A percentile compares a stretch with the other conserved stretches of the same genome.
Conservation (phyloP, 2,797 vertebrate genomes). For the Notolabrus celidotus region DNA sequence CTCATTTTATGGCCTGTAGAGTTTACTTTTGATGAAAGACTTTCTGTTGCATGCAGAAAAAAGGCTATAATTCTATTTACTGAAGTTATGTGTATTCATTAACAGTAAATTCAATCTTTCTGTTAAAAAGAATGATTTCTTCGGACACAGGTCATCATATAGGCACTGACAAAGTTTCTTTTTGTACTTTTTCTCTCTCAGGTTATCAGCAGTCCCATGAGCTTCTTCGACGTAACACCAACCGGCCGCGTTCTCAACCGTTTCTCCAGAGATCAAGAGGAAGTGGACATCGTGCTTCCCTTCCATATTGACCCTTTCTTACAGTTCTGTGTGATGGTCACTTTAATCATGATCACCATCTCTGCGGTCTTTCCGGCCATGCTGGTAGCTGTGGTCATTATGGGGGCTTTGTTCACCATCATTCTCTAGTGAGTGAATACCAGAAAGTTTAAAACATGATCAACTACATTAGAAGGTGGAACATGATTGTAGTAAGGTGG, state of each 20-base stretch:
- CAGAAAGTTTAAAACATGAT: too few relatives aligned
- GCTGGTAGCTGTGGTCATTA: slow-evolving; percentile 73
- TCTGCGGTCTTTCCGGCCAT: slow-evolving; percentile 82
- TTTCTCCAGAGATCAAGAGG: slow-evolving; percentile 90
- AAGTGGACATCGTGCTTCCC: slow-evolving; percentile 84
- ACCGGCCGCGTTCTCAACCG: slow-evolving; percentile 89
- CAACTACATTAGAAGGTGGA: too few relatives aligned
- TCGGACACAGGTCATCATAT: too few relatives aligned
- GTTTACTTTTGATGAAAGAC: too few relatives aligned
- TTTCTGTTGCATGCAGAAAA: too few relatives aligned
- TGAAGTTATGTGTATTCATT: too few relatives aligned
- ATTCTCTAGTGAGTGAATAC: slow-evolving; percentile 79
- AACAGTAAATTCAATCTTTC: too few relatives aligned
- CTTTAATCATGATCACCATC: slow-evolving; percentile 77
- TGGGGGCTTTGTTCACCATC: slow-evolving; percentile 65
- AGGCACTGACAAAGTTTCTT: not conserved
- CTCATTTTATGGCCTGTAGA: too few relatives aligned
- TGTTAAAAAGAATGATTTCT: not conserved
- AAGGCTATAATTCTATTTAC: too few relatives aligned
- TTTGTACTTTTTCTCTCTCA: slow-evolving; percentile 52
- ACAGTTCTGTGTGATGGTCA: slow-evolving; percentile 79
- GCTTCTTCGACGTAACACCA: slow-evolving; percentile 90
- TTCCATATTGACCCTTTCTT: slow-evolving; percentile 86
- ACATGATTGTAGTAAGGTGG: too few relatives aligned
- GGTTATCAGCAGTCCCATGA: slow-evolving; percentile 86